These are phyloP conservation scores for Drosophila athabasca DNA, from an alignment of 1,140 invertebrate species.

Conservation along the genomic window DNA sequence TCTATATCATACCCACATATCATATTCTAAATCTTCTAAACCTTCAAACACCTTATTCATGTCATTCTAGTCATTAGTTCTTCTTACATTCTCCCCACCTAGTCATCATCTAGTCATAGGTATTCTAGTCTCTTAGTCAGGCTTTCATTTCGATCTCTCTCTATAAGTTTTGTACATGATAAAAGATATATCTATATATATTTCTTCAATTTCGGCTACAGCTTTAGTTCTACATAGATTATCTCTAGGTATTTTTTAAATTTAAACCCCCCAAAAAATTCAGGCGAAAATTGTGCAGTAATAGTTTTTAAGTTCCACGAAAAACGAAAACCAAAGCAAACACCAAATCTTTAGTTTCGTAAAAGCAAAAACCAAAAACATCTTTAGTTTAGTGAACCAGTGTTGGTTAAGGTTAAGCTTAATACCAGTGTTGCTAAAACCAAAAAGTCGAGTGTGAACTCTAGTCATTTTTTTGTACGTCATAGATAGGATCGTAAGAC, in stretches of 20 bases:
- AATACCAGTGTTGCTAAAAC: constrained; percentile 7
- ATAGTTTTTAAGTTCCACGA: constrained; percentile 64
- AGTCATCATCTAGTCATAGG: constrained; percentile 28
- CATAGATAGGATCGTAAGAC: constrained; percentile 50
- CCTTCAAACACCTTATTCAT: background rate
- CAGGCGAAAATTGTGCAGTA: constrained; percentile 83
- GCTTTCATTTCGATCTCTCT: constrained; percentile 32
- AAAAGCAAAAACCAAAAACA: constrained; percentile 45
- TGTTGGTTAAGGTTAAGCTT: constrained; percentile 33
- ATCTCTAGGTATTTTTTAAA: constrained; percentile 2
- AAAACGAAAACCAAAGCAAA: constrained; percentile 22
- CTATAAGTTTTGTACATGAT: constrained; percentile 19
- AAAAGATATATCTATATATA: constrained; percentile 9
- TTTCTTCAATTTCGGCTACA: constrained; percentile 51
- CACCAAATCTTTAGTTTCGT: constrained; percentile 44
- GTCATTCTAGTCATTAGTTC: constrained; percentile 43
- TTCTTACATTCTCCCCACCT: constrained; percentile 34
- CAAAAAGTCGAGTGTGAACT: constrained; percentile 77
- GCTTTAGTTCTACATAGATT: constrained; percentile 41
- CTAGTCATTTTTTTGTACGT: constrained; percentile 71
- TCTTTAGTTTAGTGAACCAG: constrained; percentile 53
- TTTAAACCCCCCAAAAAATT: constrained; percentile 61
- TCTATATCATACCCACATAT: constrained; percentile 2
- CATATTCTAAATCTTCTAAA: background rate
- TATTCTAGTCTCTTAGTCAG: constrained; percentile 10